A percentile compares a stretch with the other conserved stretches of the same genome.
Evolutionary conservation across 2,888 invertebrate species (phyloP).

Genomic region (Agriopis aurantiaria): DNA sequence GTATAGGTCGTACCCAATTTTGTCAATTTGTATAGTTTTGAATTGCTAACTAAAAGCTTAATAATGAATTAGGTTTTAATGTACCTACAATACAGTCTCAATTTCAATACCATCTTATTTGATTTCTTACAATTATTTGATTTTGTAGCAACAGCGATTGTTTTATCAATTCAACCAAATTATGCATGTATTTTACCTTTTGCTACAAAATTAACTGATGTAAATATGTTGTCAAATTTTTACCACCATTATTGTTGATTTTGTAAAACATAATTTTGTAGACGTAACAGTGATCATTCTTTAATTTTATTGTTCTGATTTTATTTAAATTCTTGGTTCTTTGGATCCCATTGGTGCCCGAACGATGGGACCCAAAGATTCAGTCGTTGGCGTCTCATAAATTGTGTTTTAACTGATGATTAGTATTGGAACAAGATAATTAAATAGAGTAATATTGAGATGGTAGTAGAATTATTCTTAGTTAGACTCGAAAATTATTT

Average conservation of each 20-base stretch:
- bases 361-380: conserved; percentile 61
- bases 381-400: conserved; percentile 38
- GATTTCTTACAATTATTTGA: conserved; percentile 57
- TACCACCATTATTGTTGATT: conserved; percentile 42
- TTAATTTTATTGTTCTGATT: conserved; percentile 32
- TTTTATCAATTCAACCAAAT: conserved; percentile 41
- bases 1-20: too few species aligned
- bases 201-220: conserved; percentile 62
- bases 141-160: conserved; percentile 67
- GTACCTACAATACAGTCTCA: background rate
- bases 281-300: conserved; percentile 39
- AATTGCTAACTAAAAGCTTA: too few species aligned
- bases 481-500: background rate
- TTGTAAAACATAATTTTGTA: conserved; percentile 52
- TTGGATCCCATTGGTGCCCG: conserved; percentile 67
- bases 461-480: background rate
- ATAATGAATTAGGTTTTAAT: too few species aligned
- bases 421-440: background rate
- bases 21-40: too few species aligned
- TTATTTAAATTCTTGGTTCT: conserved; percentile 37
- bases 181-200: conserved; percentile 63
- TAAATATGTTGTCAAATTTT: conserved; percentile 45
- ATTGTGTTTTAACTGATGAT: conserved; percentile 49
- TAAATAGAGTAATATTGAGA: background rate
- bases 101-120: background rate